Evolutionary conservation across 2,888 invertebrate genomes (phyloP).

Genomic region (Drosophila formosana): DNA sequence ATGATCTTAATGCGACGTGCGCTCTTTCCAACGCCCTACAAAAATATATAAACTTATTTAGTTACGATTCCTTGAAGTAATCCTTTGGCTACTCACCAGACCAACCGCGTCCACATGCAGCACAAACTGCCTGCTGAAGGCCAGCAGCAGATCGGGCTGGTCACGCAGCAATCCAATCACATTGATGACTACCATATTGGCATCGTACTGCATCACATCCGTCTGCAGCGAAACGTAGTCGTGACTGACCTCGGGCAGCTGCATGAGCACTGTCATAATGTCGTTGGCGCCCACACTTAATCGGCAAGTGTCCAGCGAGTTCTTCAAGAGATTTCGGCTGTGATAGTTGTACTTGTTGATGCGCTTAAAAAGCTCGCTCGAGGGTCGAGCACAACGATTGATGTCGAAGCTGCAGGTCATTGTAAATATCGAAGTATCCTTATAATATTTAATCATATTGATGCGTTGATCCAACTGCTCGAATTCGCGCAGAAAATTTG

Average conservation of each 20-base stretch:
- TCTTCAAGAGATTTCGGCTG: slow-evolving; percentile 72
- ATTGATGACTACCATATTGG: slow-evolving; percentile 32
- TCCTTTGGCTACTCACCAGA: slow-evolving; percentile 37
- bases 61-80: background rate
- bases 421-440: slow-evolving; percentile 75
- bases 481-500: slow-evolving; percentile 71
- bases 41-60: background rate
- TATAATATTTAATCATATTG: slow-evolving; percentile 51
- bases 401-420: slow-evolving; percentile 76
- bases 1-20: slow-evolving; percentile 69
- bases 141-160: slow-evolving; percentile 52
- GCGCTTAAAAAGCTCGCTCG: slow-evolving; percentile 64
- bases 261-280: slow-evolving; percentile 72
- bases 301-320: slow-evolving; percentile 59
- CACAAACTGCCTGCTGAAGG: slow-evolving; percentile 62
- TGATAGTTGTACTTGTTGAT: slow-evolving; percentile 73
- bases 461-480: slow-evolving; percentile 65
- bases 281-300: slow-evolving; percentile 69
- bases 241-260: slow-evolving; percentile 72
- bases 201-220: slow-evolving; percentile 62
- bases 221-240: slow-evolving; percentile 79
- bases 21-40: slow-evolving; percentile 68
- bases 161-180: slow-evolving; percentile 63
- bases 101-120: slow-evolving; percentile 46
- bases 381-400: slow-evolving; percentile 37